Evolutionary conservation across 2,888 invertebrate genomes (phyloP), one percentile per base, ranked within the genome.

Genomic region (Corbicula japonica): DNA sequence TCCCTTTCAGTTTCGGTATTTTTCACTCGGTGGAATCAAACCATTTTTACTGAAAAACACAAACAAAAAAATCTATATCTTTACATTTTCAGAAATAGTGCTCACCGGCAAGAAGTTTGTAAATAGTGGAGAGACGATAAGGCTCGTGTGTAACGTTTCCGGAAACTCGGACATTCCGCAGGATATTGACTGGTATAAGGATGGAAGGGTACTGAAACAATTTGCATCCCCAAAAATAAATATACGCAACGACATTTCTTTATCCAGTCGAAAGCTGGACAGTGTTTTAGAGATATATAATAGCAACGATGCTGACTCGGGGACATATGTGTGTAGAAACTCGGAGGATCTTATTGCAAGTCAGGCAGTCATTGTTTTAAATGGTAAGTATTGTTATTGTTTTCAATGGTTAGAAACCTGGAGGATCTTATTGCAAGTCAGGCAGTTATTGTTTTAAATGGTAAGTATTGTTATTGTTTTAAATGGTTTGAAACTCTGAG

Each of bases 171-270:
- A 83, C 35, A 73, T 76, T 8, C 74, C 82, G 23, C 83, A 83
- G 46, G 83, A 79, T 61, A 35, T 85, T 1, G 80, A 80, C 38
- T 85, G 85, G 85, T 85, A 78, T 48, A 85, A 80, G 46, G 65
- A 85, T 63, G 83, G 85, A 1, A 58, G 68, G 38, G 34, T 74
- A 34, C 38, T 85, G 58, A 70, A 76, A 34, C 70, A 74, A n/a
- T 68, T 58, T 23, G 23, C 34, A 15, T 58, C 63, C 30, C 44
- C 72, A 18, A 80, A 74, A 73, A 75, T 80, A 32, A 21, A 61
- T 12, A 78, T 84, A 30, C 58, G 60, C 35, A 80, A 82, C 68
- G 72, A 78, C 35, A 80, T 46, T 18, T 82, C 77, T 21, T 73
- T 82, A 18, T 65, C 72, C 23, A 70, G 65, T n/a, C 54, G 71